Evolutionary conservation across 1,140 invertebrate genomes (phyloP), one percentile per base, ranked within the genome.

Genomic region (Whitmania pigra): DNA sequence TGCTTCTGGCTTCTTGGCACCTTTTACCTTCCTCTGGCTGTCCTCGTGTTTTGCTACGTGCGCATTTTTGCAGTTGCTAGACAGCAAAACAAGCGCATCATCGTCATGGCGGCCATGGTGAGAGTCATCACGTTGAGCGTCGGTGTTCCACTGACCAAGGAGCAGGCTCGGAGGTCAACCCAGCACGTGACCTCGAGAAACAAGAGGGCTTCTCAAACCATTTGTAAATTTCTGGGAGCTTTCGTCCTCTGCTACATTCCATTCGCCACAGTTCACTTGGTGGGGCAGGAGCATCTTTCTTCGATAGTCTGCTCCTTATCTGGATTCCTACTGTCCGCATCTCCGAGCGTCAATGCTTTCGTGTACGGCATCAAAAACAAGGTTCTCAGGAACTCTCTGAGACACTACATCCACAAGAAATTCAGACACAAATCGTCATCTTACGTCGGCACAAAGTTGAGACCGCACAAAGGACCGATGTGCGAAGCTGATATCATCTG

Each of bases 181-280:
- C 40, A 70, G 17, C n/a, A 25, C 31, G 49, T n/a, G 6, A 54
- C 69, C 11, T 31, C 95, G 76, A 93, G 96, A 79, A 94, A 97
- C 83, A 92, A 96, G 78, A 85, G 94, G 69, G 94, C 94, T 0
- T 96, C 94, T 0, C 84, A 97, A 7, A 94, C 97, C 74, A 83
- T 97, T 71, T 94, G 94, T 54, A 87, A 97, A 67, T 97, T 97
- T 76, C 94, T 97, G 90, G 93, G 93, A 72, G 93, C 92, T 75
- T 97, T 98, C 81, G 97, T 97, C 77, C 88, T 92, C 57, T 95
- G 92, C 78, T 97, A 94, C 94, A 84, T 97, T 75, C 94, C 94
- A 0, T 97, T 97, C 82, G 97, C 97, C 87, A 92, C 89, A 20
- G 89, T 92, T 85, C 93, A 93, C 80, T 83, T 93, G 53, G 85